Base-by-base conservation (phyloP, 2,797 vertebrate species). In the Melanotaenia nigrans region DNA sequence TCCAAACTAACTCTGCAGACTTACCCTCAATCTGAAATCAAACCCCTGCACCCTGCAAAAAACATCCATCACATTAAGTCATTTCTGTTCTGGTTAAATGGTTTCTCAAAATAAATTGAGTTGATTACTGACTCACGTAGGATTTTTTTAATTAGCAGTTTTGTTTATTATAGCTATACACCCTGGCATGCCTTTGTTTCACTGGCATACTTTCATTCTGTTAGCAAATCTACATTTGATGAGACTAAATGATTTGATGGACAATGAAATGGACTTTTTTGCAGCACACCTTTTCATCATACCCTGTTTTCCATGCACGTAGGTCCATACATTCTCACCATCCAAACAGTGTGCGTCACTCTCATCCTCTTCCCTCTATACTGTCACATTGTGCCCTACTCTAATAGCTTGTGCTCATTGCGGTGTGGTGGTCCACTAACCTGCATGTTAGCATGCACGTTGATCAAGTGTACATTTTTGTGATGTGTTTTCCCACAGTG, bases 401-500 rank as follows among this genome's bases (percentile, higher is more conserved):
- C 68, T 66, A 28, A 18, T 68, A 68, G 65, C 63, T 67, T 61
- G 71, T 84, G 53, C 68, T 77, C 62, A 62, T 66, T 73, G 57
- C 76, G 68, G 79, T 75, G 73, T 85, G 79, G 60, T 78, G 78
- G 69, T 57, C 70, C 76, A 51, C 59, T 40, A 25, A 67, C 42
- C 67, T 49, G 1, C 65, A 3, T 61, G 55, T 30, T 54, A n/a
- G 58, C 57, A 13, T 28, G 65, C 73, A 16, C 45, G 38, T 85
- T 89, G 82, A 87, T 47, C 78, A 9, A 14, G 4, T 49, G 18
- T 68, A 5, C 78, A 5, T 65, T 49, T 30, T 73, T 89, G 61
- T 84, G 80, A 65, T 90, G 74, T 90, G 65, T 87, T 33, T 33
- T 76, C 45, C 69, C 63, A 18, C 93, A 99, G 98, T 87, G 96